phyloP scores from a whole-genome alignment of 1,140 invertebrate genomes.

The Ylistrum balloti region DNA sequence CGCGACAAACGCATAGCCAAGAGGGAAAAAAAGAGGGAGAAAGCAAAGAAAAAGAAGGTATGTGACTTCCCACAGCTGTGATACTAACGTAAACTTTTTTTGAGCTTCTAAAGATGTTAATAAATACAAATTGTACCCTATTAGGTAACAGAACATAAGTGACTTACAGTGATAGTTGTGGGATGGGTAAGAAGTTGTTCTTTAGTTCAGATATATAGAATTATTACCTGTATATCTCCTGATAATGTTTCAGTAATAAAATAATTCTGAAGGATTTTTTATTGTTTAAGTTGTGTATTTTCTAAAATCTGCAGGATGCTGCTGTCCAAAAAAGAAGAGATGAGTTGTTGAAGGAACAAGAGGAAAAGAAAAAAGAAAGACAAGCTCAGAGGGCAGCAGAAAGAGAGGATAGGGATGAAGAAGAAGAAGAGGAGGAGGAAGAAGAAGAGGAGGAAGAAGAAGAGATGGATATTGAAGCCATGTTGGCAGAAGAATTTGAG shows the following conservation, averaged over 20 bases:
- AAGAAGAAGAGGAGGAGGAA: slow-evolving; percentile 75
- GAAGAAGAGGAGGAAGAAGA: slow-evolving; percentile 80
- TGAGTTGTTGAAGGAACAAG: slow-evolving; percentile 73
- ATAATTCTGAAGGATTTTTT: too few relatives aligned
- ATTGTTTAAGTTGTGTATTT: too few relatives aligned
- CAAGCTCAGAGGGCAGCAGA: slow-evolving; percentile 61
- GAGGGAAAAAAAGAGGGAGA: slow-evolving; percentile 78
- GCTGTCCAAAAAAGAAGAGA: slow-evolving; percentile 74
- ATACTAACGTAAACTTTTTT: too few relatives aligned
- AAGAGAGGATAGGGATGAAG: slow-evolving; percentile 69
- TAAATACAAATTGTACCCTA: too few relatives aligned
- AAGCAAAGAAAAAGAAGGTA: slow-evolving; percentile 79
- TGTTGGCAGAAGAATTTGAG: slow-evolving; percentile 82
- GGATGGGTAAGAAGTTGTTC: too few relatives aligned
- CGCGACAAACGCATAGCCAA: slow-evolving; percentile 77
- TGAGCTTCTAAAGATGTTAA: too few relatives aligned
- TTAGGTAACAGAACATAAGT: too few relatives aligned
- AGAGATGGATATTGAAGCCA: slow-evolving; percentile 80
- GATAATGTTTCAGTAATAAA: too few relatives aligned
- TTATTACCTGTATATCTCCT: too few relatives aligned
- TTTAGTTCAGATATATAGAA: too few relatives aligned
- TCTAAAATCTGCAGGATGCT: slow-evolving; percentile 66
- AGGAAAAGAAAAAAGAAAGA: slow-evolving; percentile 71
- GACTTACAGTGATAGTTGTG: too few relatives aligned
- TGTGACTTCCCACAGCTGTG: too few relatives aligned